Conservation (phyloP, 2,888 invertebrate species). For the Orthosia gracilis region DNA sequence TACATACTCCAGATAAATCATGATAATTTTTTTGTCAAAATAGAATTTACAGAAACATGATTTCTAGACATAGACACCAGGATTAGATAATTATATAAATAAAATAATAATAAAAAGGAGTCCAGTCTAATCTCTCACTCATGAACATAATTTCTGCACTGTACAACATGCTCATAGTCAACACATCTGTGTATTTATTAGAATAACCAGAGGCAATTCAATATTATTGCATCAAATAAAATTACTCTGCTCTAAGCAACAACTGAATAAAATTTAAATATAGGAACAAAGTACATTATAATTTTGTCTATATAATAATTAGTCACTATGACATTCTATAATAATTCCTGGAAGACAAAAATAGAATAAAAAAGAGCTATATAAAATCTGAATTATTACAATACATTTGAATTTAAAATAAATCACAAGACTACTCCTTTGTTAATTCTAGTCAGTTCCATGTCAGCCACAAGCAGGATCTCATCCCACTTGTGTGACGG, state of each 20-base stretch:
- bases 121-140: conserved; percentile 71
- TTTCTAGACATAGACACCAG: conserved; percentile 53
- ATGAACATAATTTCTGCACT: conserved; percentile 44
- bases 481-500: conserved; percentile 91
- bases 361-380: conserved; percentile 74
- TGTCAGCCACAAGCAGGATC: conserved; percentile 90
- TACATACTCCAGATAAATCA: conserved; percentile 51
- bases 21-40: conserved; percentile 64
- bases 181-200: conserved; percentile 51
- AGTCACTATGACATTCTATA: conserved; percentile 64
- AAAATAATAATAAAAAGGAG: conserved; percentile 61
- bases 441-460: conserved; percentile 91
- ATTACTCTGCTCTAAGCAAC: conserved; percentile 79
- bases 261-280: conserved; percentile 83
- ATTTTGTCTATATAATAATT: conserved; percentile 66
- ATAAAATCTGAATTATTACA: conserved; percentile 75
- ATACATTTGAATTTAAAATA: conserved; percentile 67
- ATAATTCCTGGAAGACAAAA: conserved; percentile 84
- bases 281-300: conserved; percentile 80
- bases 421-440: conserved; percentile 85
- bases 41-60: conserved; percentile 43
- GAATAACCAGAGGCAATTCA: conserved; percentile 46
- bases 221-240: conserved; percentile 64
- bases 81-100: conserved; percentile 55
- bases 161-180: conserved; percentile 42